Conservation (phyloP, 2,797 vertebrate genomes). For the Poeciliopsis gracilis region DNA sequence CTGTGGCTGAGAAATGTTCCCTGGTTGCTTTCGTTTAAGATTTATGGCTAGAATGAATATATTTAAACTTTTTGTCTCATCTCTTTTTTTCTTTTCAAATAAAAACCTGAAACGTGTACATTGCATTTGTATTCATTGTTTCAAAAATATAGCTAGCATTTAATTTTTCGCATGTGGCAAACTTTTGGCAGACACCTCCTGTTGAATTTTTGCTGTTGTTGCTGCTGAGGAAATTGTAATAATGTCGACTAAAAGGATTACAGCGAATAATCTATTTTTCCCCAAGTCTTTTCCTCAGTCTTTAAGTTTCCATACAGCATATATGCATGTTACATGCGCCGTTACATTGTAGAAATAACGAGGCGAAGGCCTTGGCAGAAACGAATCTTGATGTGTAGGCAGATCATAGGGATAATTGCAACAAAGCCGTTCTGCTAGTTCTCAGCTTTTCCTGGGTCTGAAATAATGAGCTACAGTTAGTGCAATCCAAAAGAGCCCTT, state of each 20-base stretch:
- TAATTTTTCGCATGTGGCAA: background rate
- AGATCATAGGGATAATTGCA: constrained; percentile 38
- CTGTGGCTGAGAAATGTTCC: background rate
- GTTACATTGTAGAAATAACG: constrained; percentile 12
- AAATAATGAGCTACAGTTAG: constrained; percentile 55
- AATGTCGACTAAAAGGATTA: background rate
- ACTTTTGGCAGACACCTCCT: background rate
- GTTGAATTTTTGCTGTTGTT: background rate
- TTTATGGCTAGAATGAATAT: background rate
- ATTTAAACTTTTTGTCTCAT: background rate
- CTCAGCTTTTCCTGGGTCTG: constrained; percentile 41
- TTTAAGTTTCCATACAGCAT: background rate
- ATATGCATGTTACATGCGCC: background rate
- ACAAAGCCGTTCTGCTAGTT: constrained; percentile 33
- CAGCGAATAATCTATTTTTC: background rate
- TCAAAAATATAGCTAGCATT: background rate
- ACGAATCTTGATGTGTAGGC: constrained; percentile 18
- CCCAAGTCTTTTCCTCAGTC: background rate
- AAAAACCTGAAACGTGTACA: background rate
- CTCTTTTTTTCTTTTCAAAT: background rate
- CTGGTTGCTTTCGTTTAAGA: background rate
- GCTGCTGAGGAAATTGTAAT: background rate
- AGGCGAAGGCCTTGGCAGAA: constrained; percentile 1
- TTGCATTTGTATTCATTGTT: background rate
- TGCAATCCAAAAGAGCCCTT: constrained; percentile 41